These are phyloP conservation scores for Dasypogon diadema DNA, from an alignment of 2,888 invertebrate species.

Conservation along the genomic window DNA sequence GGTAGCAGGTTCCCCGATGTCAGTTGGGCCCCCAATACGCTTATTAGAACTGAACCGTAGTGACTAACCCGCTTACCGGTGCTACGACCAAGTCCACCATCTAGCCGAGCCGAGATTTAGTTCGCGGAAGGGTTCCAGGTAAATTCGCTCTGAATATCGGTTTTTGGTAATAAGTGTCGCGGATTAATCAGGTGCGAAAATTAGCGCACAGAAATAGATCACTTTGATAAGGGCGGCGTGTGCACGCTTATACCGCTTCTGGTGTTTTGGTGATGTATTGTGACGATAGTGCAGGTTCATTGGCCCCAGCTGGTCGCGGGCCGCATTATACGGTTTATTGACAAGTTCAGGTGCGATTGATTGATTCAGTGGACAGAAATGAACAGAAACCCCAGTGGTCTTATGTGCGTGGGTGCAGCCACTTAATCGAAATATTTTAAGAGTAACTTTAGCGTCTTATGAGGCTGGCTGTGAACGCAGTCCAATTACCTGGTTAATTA, in stretches of 20 bases:
- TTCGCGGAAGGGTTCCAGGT: background rate
- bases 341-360: constrained; percentile 26
- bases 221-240: background rate
- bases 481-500: constrained; percentile 39
- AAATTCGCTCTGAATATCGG: background rate
- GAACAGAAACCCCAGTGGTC: background rate
- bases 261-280: background rate
- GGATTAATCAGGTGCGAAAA: background rate
- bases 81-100: background rate
- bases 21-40: constrained; percentile 22
- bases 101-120: too few species aligned
- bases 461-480: too few species aligned
- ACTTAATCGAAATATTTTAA: background rate
- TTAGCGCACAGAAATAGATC: background rate
- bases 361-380: constrained; percentile 32
- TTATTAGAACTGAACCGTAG: constrained; percentile 25
- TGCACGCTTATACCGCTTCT: background rate
- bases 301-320: constrained; percentile 15
- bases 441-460: too few species aligned
- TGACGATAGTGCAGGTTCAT: constrained; percentile 26
- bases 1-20: constrained; percentile 46
- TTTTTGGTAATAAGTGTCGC: background rate
- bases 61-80: constrained; percentile 20
- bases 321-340: constrained; percentile 17
- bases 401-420: constrained; percentile 33